These are phyloP conservation scores for Formica exsecta DNA, from an alignment of 1,140 invertebrate species.

Conservation along the genomic window DNA sequence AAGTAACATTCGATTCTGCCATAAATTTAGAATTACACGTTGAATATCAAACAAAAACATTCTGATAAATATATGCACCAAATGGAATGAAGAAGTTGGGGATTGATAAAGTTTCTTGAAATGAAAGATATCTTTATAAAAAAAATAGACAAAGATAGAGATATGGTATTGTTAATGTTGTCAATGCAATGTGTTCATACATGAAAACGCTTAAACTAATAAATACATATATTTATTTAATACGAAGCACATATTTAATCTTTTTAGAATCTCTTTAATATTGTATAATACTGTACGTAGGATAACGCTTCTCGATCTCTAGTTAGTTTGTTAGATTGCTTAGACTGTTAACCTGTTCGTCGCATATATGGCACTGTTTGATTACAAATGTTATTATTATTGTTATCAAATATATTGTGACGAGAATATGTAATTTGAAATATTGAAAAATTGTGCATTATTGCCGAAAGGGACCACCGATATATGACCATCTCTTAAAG, in stretches of 20 bases:
- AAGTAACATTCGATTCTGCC: too few species aligned
- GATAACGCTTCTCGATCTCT: constrained; percentile 32
- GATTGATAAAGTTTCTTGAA: neutral
- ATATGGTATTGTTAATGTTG: constrained; percentile 44
- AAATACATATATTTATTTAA: constrained; percentile 47
- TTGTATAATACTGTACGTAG: constrained; percentile 16
- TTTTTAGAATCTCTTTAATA: constrained; percentile 25
- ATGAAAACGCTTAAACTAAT: constrained; percentile 56
- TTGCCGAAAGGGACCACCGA: constrained; percentile 15
- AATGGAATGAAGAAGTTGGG: neutral
- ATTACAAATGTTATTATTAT: neutral
- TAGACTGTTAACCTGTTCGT: constrained; percentile 23
- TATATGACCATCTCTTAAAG: neutral
- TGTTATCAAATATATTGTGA: neutral
- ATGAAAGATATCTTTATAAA: neutral
- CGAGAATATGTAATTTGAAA: neutral
- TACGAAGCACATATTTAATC: constrained; percentile 24
- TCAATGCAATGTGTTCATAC: constrained; percentile 57
- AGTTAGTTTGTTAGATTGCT: constrained; percentile 12
- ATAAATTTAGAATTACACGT: neutral
- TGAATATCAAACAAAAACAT: neutral
- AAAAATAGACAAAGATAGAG: neutral
- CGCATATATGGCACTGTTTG: neutral
- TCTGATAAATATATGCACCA: neutral
- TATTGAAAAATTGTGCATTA: constrained; percentile 6